Evolutionary conservation across 2,888 invertebrate species (phyloP), one percentile per base, ranked within the genome.

Genomic region (Philaethria dido): DNA sequence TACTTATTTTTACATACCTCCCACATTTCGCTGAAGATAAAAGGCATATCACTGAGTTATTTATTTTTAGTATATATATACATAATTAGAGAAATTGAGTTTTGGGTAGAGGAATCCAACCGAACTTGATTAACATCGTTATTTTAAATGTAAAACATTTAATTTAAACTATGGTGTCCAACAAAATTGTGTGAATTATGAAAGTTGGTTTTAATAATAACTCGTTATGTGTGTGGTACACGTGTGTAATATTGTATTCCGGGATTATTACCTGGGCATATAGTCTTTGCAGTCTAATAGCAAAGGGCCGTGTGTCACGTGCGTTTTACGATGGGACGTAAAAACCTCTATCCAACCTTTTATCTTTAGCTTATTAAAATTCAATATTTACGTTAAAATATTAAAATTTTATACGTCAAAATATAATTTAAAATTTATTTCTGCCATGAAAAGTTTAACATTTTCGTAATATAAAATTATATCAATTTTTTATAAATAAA

Each of bases 321-420:
- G 86, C 79, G 79, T 85, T 87, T 88, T 87, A 87, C 83, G 80
- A 77, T 74, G 70, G 77, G 82, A 81, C 84, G 85, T 85, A 87
- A 85, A 85, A 86, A 84, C 80, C 62, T 64, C 57, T 57, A 64
- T 55, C 16, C 61, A 16, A 62, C 62, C 64, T 68, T 62, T 68
- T 68, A 82, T 39, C 80, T 77, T 82, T 77, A 72, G 73, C 74
- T 74, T 65, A 67, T 62, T 67, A 55, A 25, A 47, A 64, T 25
- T 36, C 55, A 45, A 57, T 64, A 54, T 63, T 55, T 55, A 25
- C 14, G 36, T 39, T 55, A 39, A 55, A 55, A 39, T 55, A 55
- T 55, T 39, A 14, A 39, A 39, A 55, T 14, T 55, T 36, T 50
- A 50, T 29, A 29, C 25, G 2, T 20, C 11, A 2, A 39, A 45